These are phyloP conservation scores for Drosophila kanapiae DNA, from an alignment of 1,140 invertebrate species.

Conservation along the genomic window DNA sequence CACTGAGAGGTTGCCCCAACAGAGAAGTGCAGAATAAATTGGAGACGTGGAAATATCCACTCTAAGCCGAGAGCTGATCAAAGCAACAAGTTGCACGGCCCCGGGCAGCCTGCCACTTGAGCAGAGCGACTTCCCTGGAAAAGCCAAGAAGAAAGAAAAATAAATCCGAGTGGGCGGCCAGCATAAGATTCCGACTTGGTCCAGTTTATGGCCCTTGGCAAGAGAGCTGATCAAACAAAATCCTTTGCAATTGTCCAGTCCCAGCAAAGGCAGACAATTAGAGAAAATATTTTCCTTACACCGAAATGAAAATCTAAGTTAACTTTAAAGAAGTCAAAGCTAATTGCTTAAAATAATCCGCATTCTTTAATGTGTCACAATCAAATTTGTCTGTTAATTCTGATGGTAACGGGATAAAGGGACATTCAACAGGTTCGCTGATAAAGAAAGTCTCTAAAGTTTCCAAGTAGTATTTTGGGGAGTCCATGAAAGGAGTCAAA, in stretches of 20 bases:
- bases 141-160: conserved; percentile 17
- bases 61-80: conserved; percentile 34
- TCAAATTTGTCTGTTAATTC: background rate
- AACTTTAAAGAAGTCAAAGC: background rate
- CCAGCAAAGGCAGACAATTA: conserved; percentile 9
- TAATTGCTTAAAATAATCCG: conserved; percentile 2
- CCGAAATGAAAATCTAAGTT: background rate
- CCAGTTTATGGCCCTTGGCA: conserved; percentile 43
- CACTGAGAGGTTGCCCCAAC: background rate
- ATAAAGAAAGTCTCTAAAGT: conserved; percentile 33
- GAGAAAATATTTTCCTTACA: conserved; percentile 5
- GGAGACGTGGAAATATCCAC: conserved; percentile 10
- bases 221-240: conserved; percentile 51
- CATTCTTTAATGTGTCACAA: background rate
- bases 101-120: conserved; percentile 36
- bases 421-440: conserved; percentile 60
- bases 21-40: conserved; percentile 33
- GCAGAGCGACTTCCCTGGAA: conserved; percentile 31
- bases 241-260: conserved; percentile 19
- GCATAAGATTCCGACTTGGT: conserved; percentile 24
- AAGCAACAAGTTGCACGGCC: conserved; percentile 44
- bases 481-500: conserved; percentile 11
- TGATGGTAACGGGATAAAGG: background rate
- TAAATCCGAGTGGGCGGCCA: conserved; percentile 23
- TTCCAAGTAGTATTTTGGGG: background rate